A percentile compares a stretch with the other conserved stretches of the same genome.
Conservation (phyloP, 2,888 invertebrate genomes). For the Cacoxenus indagator region DNA sequence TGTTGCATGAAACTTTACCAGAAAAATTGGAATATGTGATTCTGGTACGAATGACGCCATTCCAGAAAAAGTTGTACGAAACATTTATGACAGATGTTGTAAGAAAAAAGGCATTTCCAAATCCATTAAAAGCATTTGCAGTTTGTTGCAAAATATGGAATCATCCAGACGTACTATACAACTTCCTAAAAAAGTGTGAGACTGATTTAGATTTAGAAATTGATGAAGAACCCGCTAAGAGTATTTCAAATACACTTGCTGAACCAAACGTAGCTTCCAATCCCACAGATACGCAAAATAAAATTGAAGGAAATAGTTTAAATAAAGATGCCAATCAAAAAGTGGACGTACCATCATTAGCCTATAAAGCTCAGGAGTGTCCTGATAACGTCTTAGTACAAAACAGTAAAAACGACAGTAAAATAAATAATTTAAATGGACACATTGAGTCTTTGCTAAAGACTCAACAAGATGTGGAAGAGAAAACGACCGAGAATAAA, state of each 20-base stretch:
- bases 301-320: not conserved
- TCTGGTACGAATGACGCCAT: constrained; percentile 87
- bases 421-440: too few species aligned
- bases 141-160: constrained; percentile 99
- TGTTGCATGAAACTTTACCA: constrained; percentile 91
- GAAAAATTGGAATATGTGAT: constrained; percentile 96
- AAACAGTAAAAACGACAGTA: not conserved
- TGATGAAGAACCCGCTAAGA: constrained; percentile 74
- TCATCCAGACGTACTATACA: constrained; percentile 92
- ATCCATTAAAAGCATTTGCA: constrained; percentile 97
- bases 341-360: not conserved
- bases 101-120: constrained; percentile 87
- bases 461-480: too few species aligned
- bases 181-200: constrained; percentile 86
- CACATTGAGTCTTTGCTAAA: too few species aligned
- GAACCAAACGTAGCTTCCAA: not conserved
- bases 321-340: not conserved
- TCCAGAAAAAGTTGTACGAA: constrained; percentile 92
- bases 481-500: too few species aligned
- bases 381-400: not conserved
- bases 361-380: not conserved
- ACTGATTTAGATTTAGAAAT: constrained; percentile 84
- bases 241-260: constrained; percentile 26
- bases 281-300: not conserved
- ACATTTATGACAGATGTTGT: constrained; percentile 95